phyloP scores from a whole-genome alignment of 2,888 invertebrate species.

The Muscina levida region DNA sequence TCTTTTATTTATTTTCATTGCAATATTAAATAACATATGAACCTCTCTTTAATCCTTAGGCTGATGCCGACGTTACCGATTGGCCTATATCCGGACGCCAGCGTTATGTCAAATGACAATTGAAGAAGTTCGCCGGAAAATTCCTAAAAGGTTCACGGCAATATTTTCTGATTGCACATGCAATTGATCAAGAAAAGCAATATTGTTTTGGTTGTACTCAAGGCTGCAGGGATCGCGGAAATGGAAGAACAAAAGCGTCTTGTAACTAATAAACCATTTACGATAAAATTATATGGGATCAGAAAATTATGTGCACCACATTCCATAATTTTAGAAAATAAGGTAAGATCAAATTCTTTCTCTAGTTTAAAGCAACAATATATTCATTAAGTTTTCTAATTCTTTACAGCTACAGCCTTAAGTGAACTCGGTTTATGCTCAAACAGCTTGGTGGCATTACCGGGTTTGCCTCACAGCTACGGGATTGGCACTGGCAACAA shows the following conservation, averaged over 20 bases:
- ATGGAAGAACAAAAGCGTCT: conserved; percentile 66
- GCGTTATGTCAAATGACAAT: conserved; percentile 82
- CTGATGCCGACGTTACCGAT: conserved; percentile 86
- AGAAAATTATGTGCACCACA: conserved; percentile 77
- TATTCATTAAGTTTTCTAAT: no score
- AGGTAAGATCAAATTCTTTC: conserved; percentile 68
- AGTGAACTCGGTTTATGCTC: conserved; percentile 49
- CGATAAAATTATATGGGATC: conserved; percentile 67
- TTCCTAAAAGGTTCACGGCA: conserved; percentile 88
- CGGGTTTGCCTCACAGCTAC: conserved; percentile 57
- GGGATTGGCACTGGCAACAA: conserved; percentile 80
- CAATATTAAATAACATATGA: no score
- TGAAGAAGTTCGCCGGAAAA: conserved; percentile 85
- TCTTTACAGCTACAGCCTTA: conserved; percentile 54
- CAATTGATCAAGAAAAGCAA: conserved; percentile 94
- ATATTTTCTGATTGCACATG: conserved; percentile 96
- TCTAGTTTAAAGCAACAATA: no score
- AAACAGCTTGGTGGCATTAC: conserved; percentile 43
- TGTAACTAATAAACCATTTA: conserved; percentile 25
- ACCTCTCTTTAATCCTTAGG: no score
- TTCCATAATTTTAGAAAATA: conserved; percentile 70
- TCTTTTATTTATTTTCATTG: no score
- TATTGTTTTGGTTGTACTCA: conserved; percentile 86
- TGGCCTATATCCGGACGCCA: conserved; percentile 90
- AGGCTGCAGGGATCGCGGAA: conserved; percentile 70